phyloP scores from a whole-genome alignment of 2,113 vertebrate genomes.

The Buteo buteo region DNA sequence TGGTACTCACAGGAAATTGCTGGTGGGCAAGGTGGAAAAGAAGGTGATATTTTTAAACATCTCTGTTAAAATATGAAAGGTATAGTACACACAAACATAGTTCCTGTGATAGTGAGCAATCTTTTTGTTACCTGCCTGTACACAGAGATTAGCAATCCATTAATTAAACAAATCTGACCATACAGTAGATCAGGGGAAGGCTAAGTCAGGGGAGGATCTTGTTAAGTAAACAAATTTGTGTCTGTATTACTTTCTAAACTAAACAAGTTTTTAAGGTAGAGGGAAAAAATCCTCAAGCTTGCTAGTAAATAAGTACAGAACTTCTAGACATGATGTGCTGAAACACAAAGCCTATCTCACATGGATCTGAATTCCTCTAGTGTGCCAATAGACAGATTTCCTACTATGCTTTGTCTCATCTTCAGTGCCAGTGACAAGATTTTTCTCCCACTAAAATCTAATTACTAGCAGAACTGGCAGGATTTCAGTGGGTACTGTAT shows the following conservation, averaged over 20 bases:
- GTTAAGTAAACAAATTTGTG: neutral
- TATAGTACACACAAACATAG: neutral
- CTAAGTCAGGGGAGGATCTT: neutral
- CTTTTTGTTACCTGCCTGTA: neutral
- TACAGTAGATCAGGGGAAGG: neutral
- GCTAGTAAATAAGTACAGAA: neutral
- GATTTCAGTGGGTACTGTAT: conserved; percentile 55
- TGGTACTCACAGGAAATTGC: neutral
- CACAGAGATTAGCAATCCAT: neutral
- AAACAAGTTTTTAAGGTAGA: neutral
- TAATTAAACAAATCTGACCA: neutral
- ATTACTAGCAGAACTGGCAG: conserved; percentile 64
- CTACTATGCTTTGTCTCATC: conserved; percentile 39
- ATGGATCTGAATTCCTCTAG: neutral
- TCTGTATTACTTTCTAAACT: neutral
- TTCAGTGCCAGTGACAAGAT: conserved; percentile 59
- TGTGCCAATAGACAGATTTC: conserved; percentile 40
- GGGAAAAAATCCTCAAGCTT: neutral
- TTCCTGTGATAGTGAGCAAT: neutral
- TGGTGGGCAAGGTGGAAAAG: neutral
- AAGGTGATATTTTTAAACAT: neutral
- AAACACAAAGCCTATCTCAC: conserved; percentile 37
- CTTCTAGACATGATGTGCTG: neutral
- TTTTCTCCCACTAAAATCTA: conserved; percentile 56
- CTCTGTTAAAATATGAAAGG: neutral